These are phyloP conservation scores for Rambutsinella grinnellia DNA, from an alignment of 2,888 invertebrate species.

Conservation along the genomic window DNA sequence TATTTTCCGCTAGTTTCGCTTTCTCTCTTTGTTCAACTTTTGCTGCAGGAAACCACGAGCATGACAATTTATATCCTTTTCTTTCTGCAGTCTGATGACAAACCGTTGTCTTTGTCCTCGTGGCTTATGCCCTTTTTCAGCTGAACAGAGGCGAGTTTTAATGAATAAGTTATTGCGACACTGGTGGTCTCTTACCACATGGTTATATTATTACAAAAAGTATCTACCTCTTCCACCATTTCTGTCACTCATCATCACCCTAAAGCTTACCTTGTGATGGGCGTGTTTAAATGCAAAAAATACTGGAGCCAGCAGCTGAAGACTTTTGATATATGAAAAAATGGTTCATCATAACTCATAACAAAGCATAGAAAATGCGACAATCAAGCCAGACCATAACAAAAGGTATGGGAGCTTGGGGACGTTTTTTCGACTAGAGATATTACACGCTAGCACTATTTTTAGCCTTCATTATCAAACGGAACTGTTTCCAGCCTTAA, in stretches of 20 bases:
- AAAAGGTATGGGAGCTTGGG: no score
- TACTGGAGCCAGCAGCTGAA: neutral
- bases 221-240: neutral
- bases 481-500: neutral
- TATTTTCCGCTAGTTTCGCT: no score
- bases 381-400: no score
- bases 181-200: neutral
- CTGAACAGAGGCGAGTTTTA: slow-evolving; percentile 9
- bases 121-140: slow-evolving; percentile 11
- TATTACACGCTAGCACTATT: no score
- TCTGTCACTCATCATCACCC: neutral
- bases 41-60: neutral
- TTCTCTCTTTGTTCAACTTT: neutral
- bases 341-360: neutral
- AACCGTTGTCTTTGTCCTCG: neutral
- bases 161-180: slow-evolving; percentile 37
- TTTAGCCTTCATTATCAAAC: no score
- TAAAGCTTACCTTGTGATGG: neutral
- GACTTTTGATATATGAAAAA: neutral
- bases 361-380: no score
- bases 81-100: neutral
- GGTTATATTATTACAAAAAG: neutral
- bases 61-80: neutral
- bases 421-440: no score
- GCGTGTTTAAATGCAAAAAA: neutral